A percentile compares a stretch with the other conserved stretches of the same genome.
Conservation (phyloP, 2,797 vertebrate species). For the Sebastes jordani region DNA sequence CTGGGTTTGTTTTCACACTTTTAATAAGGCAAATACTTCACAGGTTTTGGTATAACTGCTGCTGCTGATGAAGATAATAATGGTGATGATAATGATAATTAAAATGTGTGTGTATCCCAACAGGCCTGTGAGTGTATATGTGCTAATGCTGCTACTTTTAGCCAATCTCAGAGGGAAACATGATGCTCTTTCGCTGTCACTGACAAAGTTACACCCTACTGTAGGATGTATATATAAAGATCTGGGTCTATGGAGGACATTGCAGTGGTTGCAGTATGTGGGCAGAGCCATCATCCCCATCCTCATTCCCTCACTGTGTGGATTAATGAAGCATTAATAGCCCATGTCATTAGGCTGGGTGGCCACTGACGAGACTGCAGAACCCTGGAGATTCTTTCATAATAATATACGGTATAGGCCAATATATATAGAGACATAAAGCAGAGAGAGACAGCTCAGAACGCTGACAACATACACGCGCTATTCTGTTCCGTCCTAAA, state of each 20-base stretch:
- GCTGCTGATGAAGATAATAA: not conserved
- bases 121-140: not conserved
- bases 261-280: constrained; percentile 41
- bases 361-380: constrained; percentile 49
- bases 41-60: not conserved
- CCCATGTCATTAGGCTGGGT: constrained; percentile 57
- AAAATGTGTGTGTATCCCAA: not conserved
- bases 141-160: not conserved
- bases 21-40: not conserved
- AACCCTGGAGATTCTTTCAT: constrained; percentile 30
- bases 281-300: constrained; percentile 21
- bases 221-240: constrained; percentile 13
- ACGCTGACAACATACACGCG: not conserved
- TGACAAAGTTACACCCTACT: constrained; percentile 3
- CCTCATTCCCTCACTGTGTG: constrained; percentile 50
- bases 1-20: not conserved
- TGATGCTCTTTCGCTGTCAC: constrained; percentile 6
- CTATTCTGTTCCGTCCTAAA: not conserved
- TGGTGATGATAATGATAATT: not conserved
- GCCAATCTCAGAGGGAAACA: constrained; percentile 11
- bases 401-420: constrained; percentile 21
- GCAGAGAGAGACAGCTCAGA: not conserved
- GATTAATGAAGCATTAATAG: constrained; percentile 72
- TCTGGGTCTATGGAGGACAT: constrained; percentile 40
- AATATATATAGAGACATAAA: constrained; percentile 21